These are phyloP conservation scores for Mellilla xanthometata DNA, from an alignment of 2,888 invertebrate genomes.

Conservation along the genomic window DNA sequence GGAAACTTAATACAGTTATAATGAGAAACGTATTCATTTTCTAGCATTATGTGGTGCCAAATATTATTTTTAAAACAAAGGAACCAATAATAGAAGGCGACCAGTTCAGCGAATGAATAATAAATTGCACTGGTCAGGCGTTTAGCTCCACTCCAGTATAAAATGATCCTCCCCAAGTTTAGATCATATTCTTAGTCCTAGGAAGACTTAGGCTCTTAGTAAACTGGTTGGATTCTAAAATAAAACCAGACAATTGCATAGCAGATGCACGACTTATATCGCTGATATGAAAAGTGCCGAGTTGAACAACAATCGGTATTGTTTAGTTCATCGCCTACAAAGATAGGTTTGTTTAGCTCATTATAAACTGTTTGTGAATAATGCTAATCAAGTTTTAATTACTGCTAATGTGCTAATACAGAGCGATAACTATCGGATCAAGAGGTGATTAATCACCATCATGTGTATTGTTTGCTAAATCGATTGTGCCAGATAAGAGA, in stretches of 20 bases:
- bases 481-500: neutral
- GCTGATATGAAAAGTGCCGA: constrained; percentile 38
- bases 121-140: constrained; percentile 50
- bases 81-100: constrained; percentile 49
- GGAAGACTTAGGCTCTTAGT: constrained; percentile 36
- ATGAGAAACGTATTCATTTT: too few species aligned
- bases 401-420: constrained; percentile 1
- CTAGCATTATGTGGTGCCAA: neutral
- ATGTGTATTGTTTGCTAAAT: neutral
- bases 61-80: constrained; percentile 26
- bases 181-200: constrained; percentile 2
- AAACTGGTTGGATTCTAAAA: constrained; percentile 64
- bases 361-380: constrained; percentile 26
- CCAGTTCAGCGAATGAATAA: constrained; percentile 56
- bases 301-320: constrained; percentile 46
- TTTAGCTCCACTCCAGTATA: constrained; percentile 54
- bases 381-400: constrained; percentile 10
- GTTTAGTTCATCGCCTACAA: constrained; percentile 35
- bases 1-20: too few species aligned
- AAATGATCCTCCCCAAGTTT: constrained; percentile 52
- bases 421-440: neutral
- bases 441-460: neutral
- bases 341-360: constrained; percentile 31
- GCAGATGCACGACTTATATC: constrained; percentile 51
- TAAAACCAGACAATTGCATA: constrained; percentile 67